Percentiles rank a stretch among this genome's conserved stretches.
These are phyloP conservation scores for Anguilla pacifica DNA, from an alignment of 2,797 vertebrate species.

Conservation along the genomic window DNA sequence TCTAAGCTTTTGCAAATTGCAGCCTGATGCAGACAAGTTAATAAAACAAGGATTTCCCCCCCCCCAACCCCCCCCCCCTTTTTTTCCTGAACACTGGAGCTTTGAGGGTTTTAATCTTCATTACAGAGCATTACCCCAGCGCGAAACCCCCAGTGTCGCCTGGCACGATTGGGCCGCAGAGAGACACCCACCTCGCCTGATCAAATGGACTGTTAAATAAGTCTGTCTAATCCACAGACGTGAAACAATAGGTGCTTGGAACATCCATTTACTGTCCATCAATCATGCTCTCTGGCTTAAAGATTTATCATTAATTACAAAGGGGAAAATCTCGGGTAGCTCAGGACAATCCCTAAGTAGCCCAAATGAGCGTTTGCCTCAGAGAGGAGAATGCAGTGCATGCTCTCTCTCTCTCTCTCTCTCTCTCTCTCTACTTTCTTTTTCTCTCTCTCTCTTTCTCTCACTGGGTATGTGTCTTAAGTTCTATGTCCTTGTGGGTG, in stretches of 20 bases:
- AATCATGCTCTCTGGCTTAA: constrained; percentile 77
- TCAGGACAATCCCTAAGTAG: constrained; percentile 40
- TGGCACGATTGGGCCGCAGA: constrained; percentile 76
- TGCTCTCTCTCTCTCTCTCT: background rate
- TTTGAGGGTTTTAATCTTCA: constrained; percentile 98
- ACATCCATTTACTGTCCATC: constrained; percentile 80
- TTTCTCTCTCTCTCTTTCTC: background rate
- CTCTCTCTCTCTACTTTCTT: background rate
- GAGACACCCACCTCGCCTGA: constrained; percentile 69
- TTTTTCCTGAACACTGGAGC: constrained; percentile 71
- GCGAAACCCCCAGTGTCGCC: constrained; percentile 78
- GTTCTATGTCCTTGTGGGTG: background rate
- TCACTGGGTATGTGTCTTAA: background rate
- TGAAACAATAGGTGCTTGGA: constrained; percentile 80
- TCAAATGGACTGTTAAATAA: constrained; percentile 88
- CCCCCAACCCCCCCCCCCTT: constrained; percentile 63
- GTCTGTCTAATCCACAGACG: constrained; percentile 74
- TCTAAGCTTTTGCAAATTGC: constrained; percentile 55
- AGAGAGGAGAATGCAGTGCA: background rate
- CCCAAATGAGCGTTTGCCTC: constrained; percentile 11
- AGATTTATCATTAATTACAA: constrained; percentile 69
- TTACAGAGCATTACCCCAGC: constrained; percentile 92
- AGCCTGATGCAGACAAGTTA: constrained; percentile 73
- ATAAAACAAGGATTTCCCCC: constrained; percentile 83
- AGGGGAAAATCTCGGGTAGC: constrained; percentile 30